phyloP scores from a whole-genome alignment of 1,140 invertebrate species.

The Drosophila albomicans region DNA sequence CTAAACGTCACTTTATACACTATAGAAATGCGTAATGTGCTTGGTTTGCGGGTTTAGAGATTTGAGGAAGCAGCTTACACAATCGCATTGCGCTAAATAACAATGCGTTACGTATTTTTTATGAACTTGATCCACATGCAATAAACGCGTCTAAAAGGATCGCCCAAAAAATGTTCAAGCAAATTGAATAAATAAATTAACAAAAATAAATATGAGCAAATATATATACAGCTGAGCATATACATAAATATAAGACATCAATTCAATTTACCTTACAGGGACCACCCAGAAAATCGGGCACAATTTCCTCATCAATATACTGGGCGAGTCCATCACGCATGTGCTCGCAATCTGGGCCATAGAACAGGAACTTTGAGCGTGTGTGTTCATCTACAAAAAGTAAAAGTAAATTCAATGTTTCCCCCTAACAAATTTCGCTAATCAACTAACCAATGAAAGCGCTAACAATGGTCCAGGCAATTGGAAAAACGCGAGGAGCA shows the following conservation, averaged over 20 bases:
- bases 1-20: slow-evolving; percentile 28
- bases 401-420: slow-evolving; percentile 1
- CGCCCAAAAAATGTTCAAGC: slow-evolving; percentile 36
- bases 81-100: slow-evolving; percentile 84
- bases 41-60: slow-evolving; percentile 35
- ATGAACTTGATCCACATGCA: slow-evolving; percentile 81
- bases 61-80: slow-evolving; percentile 74
- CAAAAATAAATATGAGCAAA: slow-evolving; percentile 44
- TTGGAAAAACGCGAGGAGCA: slow-evolving; percentile 96
- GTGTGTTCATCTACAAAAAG: slow-evolving; percentile 94
- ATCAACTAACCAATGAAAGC: slow-evolving; percentile 93
- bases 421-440: neutral
- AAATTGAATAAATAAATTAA: slow-evolving; percentile 45
- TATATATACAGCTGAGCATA: slow-evolving; percentile 34
- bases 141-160: slow-evolving; percentile 60
- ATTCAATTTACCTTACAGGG: slow-evolving; percentile 90
- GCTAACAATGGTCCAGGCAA: slow-evolving; percentile 98
- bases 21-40: slow-evolving; percentile 12
- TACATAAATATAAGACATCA: too few relatives aligned
- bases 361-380: slow-evolving; percentile 96
- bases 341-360: slow-evolving; percentile 94
- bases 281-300: slow-evolving; percentile 97
- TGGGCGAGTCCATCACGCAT: slow-evolving; percentile 92
- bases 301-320: slow-evolving; percentile 93
- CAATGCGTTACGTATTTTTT: slow-evolving; percentile 81